phyloP scores from a whole-genome alignment of 2,113 vertebrate species.

The Protobothrops flavoviridis region DNA sequence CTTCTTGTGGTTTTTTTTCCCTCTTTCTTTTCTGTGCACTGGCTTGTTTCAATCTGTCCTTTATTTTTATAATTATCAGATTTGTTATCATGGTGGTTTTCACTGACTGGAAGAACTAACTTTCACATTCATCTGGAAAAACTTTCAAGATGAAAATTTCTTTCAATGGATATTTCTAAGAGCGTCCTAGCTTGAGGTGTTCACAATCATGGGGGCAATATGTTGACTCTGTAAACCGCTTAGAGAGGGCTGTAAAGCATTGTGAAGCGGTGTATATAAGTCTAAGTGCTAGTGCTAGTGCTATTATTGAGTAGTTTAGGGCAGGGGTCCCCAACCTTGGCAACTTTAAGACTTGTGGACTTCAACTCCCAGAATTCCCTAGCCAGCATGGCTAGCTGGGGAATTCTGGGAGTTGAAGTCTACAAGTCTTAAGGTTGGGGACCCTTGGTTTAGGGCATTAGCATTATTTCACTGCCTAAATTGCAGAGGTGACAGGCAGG shows the following conservation, averaged over 20 bases:
- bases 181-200: background rate
- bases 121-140: background rate
- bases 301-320: background rate
- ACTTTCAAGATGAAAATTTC: background rate
- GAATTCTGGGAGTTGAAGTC: no score
- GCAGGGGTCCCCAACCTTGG: background rate
- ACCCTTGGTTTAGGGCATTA: background rate
- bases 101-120: background rate
- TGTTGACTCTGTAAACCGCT: no score
- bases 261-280: no score
- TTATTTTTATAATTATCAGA: background rate
- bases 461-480: background rate
- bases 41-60: background rate
- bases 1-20: background rate
- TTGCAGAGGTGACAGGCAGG: background rate
- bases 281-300: no score
- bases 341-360: no score
- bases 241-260: no score
- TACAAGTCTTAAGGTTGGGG: no score
- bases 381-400: no score
- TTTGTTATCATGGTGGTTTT: background rate
- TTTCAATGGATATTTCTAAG: background rate
- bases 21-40: background rate
- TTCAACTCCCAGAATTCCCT: no score
- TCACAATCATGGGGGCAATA: background rate